Conservation (phyloP, 2,797 vertebrate genomes). For the Notoglanidium macrostoma region DNA sequence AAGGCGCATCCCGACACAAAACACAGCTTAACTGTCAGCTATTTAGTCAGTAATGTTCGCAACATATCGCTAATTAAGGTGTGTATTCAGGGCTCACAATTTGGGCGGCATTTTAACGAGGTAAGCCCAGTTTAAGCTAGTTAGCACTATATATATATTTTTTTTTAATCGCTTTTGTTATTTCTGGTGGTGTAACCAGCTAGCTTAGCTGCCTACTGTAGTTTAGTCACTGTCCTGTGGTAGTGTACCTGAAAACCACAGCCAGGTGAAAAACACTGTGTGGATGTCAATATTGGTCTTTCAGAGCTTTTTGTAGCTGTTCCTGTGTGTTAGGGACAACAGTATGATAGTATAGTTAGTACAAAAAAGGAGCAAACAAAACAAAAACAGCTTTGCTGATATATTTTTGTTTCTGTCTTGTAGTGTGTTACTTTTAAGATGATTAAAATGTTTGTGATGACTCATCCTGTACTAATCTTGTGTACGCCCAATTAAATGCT, state of each 20-base stretch:
- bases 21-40: not conserved
- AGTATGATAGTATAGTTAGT: not conserved
- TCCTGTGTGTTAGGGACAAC: not conserved
- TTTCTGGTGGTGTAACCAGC: not conserved
- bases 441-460: not conserved
- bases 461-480: not conserved
- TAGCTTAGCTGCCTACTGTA: not conserved
- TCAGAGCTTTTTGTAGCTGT: no score
- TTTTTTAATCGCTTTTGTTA: not conserved
- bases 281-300: not conserved
- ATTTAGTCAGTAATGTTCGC: not conserved
- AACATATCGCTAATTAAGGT: no score
- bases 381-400: not conserved
- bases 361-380: not conserved
- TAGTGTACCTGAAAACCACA: not conserved
- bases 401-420: not conserved
- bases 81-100: not conserved
- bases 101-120: not conserved
- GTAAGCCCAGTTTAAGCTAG: not conserved
- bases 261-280: not conserved
- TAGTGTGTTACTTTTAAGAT: no score
- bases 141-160: no score
- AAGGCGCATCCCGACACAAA: slow-evolving; percentile 34
- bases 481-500: not conserved
- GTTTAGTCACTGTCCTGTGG: not conserved